Evolutionary conservation across 2,888 invertebrate genomes (phyloP).

Genomic region (Seira musarum): DNA sequence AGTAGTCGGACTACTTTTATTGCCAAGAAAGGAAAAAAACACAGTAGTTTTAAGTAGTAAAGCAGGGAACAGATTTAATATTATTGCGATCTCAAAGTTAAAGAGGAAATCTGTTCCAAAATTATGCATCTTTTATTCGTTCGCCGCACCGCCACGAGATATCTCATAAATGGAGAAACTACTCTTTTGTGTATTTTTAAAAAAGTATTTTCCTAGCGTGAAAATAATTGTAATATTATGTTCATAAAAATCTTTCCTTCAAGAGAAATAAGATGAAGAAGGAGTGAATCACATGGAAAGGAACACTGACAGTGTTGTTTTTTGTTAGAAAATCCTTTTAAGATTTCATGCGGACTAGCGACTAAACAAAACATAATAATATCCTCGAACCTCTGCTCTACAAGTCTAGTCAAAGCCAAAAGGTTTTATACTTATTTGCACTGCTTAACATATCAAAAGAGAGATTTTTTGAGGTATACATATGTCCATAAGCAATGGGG

Average conservation of each 20-base stretch:
- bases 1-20: background rate
- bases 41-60: too few relatives aligned
- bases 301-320: constrained; percentile 13
- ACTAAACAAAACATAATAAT: constrained; percentile 18
- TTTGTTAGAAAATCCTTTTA: constrained; percentile 12
- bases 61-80: background rate
- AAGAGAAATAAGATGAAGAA: constrained; percentile 1
- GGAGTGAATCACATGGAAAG: background rate
- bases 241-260: constrained; percentile 17
- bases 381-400: too few relatives aligned
- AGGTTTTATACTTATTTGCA: background rate
- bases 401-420: background rate
- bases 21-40: background rate
- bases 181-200: constrained; percentile 18
- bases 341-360: constrained; percentile 39
- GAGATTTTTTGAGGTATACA: background rate
- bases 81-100: background rate
- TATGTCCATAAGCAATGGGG: background rate
- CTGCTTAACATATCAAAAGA: background rate
- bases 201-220: constrained; percentile 33
- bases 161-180: constrained; percentile 3
- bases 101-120: background rate
- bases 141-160: too few relatives aligned
- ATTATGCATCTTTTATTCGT: constrained; percentile 4
- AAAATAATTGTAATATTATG: constrained; percentile 44